Percentiles rank a stretch among this genome's conserved stretches.
phyloP scores from a whole-genome alignment of 2,797 vertebrate species.

The Borostomias antarcticus region DNA sequence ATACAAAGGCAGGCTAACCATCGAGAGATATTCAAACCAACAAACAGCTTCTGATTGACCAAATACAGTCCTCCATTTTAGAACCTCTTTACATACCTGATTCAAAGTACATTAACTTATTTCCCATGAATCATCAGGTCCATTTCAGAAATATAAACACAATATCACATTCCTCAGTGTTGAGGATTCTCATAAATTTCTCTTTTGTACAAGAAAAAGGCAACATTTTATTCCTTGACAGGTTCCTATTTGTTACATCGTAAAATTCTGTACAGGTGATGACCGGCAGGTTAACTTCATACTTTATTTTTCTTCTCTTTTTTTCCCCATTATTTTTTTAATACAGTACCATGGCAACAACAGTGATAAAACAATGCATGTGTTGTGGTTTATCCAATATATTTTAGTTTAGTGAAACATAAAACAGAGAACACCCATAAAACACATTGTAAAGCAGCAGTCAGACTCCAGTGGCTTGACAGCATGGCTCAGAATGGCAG shows the following conservation, averaged over 20 bases:
- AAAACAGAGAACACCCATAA: constrained; percentile 82
- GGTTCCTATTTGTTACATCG: constrained; percentile 92
- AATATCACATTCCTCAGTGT: constrained; percentile 92
- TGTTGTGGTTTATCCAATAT: constrained; percentile 76
- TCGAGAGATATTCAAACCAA: constrained; percentile 85
- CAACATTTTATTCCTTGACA: constrained; percentile 90
- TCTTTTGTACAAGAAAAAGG: constrained; percentile 99
- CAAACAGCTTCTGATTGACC: constrained; percentile 86
- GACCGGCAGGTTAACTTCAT: constrained; percentile 79
- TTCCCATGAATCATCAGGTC: constrained; percentile 91
- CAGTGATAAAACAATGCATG: constrained; percentile 88
- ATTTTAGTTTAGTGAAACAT: constrained; percentile 80
- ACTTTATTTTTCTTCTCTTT: constrained; percentile 39
- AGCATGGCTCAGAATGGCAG: constrained; percentile 97
- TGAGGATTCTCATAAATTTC: constrained; percentile 97
- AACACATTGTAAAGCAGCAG: constrained; percentile 87
- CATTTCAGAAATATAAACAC: constrained; percentile 97
- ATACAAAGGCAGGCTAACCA: constrained; percentile 93
- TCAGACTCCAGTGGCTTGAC: constrained; percentile 89
- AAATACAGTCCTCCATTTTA: constrained; percentile 86
- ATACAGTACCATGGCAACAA: constrained; percentile 96
- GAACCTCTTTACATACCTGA: constrained; percentile 98
- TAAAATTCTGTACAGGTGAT: constrained; percentile 92
- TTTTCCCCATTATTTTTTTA: constrained; percentile 69
- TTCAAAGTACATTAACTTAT: constrained; percentile 96